These are phyloP conservation scores for Rhingia campestris DNA, from an alignment of 2,888 invertebrate species.

Conservation along the genomic window DNA sequence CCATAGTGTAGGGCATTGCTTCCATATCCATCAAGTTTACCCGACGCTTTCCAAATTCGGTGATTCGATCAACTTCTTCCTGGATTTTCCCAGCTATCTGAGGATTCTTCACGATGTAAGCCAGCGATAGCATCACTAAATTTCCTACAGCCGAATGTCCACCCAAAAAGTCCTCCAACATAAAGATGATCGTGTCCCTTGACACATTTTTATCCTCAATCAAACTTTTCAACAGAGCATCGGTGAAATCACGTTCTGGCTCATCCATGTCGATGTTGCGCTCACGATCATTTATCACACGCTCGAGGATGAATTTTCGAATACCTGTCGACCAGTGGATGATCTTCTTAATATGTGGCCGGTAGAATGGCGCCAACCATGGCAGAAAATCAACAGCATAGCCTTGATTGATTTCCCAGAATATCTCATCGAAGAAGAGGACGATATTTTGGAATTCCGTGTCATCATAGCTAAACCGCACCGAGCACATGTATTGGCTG, in stretches of 20 bases:
- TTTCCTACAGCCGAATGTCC: constrained; percentile 95
- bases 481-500: constrained; percentile 93
- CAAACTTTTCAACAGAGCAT: constrained; percentile 89
- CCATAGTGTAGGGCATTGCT: constrained; percentile 90
- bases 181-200: constrained; percentile 90
- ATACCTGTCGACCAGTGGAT: constrained; percentile 88
- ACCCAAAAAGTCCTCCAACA: constrained; percentile 93
- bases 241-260: constrained; percentile 90
- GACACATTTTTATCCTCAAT: constrained; percentile 86
- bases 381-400: constrained; percentile 94
- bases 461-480: constrained; percentile 88
- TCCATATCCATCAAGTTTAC: constrained; percentile 87
- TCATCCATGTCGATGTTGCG: constrained; percentile 83
- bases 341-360: constrained; percentile 87
- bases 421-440: constrained; percentile 91
- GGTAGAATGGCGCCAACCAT: constrained; percentile 90
- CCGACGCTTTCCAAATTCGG: constrained; percentile 83
- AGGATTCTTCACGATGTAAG: constrained; percentile 87
- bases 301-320: constrained; percentile 88
- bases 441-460: constrained; percentile 87
- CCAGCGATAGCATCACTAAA: constrained; percentile 89
- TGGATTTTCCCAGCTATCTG: constrained; percentile 87
- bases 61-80: constrained; percentile 87
- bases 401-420: constrained; percentile 95
- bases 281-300: constrained; percentile 86